A percentile compares a stretch with the other conserved stretches of the same genome.
These are phyloP conservation scores for Xyrauchen texanus DNA, from an alignment of 2,113 vertebrate species.

Conservation along the genomic window DNA sequence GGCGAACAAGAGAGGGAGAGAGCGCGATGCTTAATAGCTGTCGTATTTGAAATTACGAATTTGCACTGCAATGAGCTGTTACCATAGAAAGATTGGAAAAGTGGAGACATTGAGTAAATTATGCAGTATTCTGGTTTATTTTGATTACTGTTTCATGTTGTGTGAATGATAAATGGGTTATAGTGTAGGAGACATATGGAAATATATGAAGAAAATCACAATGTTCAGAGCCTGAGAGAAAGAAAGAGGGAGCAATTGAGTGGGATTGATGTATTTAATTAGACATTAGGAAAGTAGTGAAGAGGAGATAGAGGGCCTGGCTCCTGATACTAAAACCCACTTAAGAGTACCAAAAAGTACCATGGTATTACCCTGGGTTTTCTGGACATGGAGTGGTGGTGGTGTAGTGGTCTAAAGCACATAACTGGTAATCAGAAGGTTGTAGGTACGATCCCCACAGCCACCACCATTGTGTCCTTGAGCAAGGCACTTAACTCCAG, in stretches of 20 bases:
- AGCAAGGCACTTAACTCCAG: too few relatives aligned
- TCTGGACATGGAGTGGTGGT: too few relatives aligned
- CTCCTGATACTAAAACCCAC: too few relatives aligned
- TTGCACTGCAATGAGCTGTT: constrained; percentile 23
- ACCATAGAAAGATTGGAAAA: constrained; percentile 30
- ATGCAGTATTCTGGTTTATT: constrained; percentile 30
- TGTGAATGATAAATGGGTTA: constrained; percentile 34
- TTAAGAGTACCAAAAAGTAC: too few relatives aligned
- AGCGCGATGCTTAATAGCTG: not conserved
- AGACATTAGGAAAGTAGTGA: not conserved
- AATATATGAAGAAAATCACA: constrained; percentile 14
- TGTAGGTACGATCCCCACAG: too few relatives aligned
- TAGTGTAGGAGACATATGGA: constrained; percentile 3
- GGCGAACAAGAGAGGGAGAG: constrained; percentile 1
- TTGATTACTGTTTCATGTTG: constrained; percentile 40
- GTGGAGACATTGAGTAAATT: constrained; percentile 8
- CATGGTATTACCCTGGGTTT: too few relatives aligned
- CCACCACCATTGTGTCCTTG: too few relatives aligned
- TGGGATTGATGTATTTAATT: constrained; percentile 8
- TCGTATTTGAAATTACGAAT: constrained; percentile 13
- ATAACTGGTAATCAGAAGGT: too few relatives aligned
- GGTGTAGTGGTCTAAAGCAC: too few relatives aligned
- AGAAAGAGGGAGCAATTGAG: not conserved
- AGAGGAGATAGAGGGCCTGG: not conserved
- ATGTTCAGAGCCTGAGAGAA: not conserved